These are phyloP conservation scores for Drosophila meridionalis DNA, from an alignment of 2,888 invertebrate species.

Conservation along the genomic window DNA sequence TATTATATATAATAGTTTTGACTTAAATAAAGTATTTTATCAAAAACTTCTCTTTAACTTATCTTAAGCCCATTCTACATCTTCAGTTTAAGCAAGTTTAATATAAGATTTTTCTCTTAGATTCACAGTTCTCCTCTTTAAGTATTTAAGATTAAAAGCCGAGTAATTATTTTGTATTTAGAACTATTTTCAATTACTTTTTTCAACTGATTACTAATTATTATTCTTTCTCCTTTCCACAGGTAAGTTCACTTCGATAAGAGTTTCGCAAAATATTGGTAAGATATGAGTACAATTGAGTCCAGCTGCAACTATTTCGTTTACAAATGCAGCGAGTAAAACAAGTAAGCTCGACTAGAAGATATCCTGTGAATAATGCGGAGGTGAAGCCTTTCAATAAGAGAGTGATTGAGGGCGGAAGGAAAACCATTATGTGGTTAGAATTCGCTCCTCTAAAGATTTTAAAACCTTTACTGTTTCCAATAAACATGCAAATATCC, in stretches of 20 bases:
- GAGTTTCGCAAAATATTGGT: constrained; percentile 19
- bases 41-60: not conserved
- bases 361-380: not conserved
- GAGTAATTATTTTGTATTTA: constrained; percentile 9
- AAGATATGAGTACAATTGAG: constrained; percentile 19
- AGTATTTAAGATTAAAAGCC: constrained; percentile 3
- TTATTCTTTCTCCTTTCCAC: constrained; percentile 1
- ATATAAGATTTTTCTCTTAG: not conserved
- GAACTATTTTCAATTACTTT: not conserved
- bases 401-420: not conserved
- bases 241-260: constrained; percentile 32
- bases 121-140: not conserved
- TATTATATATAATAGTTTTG: not conserved
- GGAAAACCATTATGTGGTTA: too few relatives aligned
- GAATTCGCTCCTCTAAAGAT: too few relatives aligned
- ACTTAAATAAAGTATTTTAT: not conserved
- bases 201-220: constrained; percentile 20
- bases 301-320: constrained; percentile 20
- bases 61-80: not conserved
- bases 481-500: not conserved
- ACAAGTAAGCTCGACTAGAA: constrained; percentile 7
- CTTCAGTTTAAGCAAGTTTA: not conserved
- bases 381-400: too few relatives aligned
- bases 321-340: not conserved
- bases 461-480: too few relatives aligned